A percentile compares a stretch with the other conserved stretches of the same genome.
Conservation (phyloP, 1,140 invertebrate genomes). For the Drosophila miranda region DNA sequence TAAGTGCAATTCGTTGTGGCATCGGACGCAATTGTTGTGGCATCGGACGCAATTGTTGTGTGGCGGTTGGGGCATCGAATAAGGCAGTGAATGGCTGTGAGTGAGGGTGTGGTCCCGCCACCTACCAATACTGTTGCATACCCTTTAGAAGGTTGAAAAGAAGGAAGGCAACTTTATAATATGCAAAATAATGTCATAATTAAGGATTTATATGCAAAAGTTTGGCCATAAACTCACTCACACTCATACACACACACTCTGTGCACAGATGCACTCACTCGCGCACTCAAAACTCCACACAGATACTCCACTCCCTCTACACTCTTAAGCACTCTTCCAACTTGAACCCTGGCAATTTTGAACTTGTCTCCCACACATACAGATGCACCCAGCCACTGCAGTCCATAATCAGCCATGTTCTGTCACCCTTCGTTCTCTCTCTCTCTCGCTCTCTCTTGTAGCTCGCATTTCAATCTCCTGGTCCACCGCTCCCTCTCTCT, state of each 20-base stretch:
- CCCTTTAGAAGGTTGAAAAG: constrained; percentile 3
- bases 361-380: constrained; percentile 44
- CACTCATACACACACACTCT: background rate
- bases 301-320: constrained; percentile 23
- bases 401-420: constrained; percentile 62
- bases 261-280: constrained; percentile 11
- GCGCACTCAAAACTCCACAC: constrained; percentile 31
- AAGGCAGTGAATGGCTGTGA: background rate
- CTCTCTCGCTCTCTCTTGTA: constrained; percentile 27
- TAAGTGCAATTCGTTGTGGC: constrained; percentile 72
- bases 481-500: background rate
- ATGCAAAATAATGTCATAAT: constrained; percentile 79
- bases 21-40: constrained; percentile 32
- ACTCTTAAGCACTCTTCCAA: constrained; percentile 39
- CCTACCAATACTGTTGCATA: constrained; percentile 9
- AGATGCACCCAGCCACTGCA: constrained; percentile 18
- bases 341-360: constrained; percentile 63
- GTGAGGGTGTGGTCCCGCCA: background rate
- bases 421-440: constrained; percentile 20
- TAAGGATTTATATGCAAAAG: constrained; percentile 76
- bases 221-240: constrained; percentile 54
- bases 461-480: constrained; percentile 63
- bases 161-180: constrained; percentile 45
- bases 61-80: background rate
- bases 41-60: constrained; percentile 31